Percentiles rank a stretch among this genome's conserved stretches.
phyloP scores from a whole-genome alignment of 1,140 invertebrate species.

The Chironomus striatipennis region DNA sequence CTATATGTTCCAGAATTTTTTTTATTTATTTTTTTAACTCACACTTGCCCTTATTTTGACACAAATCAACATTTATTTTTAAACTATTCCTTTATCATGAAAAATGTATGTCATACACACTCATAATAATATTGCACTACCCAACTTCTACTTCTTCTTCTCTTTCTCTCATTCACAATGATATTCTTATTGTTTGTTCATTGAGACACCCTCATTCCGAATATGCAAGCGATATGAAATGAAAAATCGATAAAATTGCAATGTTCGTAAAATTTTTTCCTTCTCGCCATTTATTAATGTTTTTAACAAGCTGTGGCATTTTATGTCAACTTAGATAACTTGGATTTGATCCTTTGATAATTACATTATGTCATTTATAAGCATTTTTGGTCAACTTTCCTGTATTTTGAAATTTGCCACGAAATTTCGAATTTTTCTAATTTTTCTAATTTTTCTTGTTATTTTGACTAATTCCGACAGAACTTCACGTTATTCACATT shows the following conservation, averaged over 20 bases:
- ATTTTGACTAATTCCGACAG: background rate
- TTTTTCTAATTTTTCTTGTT: background rate
- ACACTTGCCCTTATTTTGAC: background rate
- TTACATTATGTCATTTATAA: background rate
- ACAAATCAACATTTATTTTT: background rate
- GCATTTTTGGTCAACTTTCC: background rate
- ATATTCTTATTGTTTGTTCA: background rate
- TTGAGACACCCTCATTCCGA: background rate
- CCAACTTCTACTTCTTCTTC: no score
- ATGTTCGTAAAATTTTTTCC: background rate
- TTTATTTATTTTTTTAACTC: background rate
- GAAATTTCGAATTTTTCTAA: background rate
- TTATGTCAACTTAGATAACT: background rate
- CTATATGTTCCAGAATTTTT: background rate
- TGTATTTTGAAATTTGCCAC: background rate
- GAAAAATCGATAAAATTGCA: slow-evolving; percentile 23
- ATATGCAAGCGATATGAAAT: background rate
- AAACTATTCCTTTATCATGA: background rate
- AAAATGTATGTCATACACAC: background rate
- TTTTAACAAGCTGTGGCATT: background rate
- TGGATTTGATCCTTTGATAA: background rate
- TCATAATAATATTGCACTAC: background rate
- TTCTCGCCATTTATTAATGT: slow-evolving; percentile 5
- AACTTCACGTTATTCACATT: background rate
- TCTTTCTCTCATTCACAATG: no score